Conservation (phyloP, 2,797 vertebrate genomes). For the Podarcis lilfordi region DNA sequence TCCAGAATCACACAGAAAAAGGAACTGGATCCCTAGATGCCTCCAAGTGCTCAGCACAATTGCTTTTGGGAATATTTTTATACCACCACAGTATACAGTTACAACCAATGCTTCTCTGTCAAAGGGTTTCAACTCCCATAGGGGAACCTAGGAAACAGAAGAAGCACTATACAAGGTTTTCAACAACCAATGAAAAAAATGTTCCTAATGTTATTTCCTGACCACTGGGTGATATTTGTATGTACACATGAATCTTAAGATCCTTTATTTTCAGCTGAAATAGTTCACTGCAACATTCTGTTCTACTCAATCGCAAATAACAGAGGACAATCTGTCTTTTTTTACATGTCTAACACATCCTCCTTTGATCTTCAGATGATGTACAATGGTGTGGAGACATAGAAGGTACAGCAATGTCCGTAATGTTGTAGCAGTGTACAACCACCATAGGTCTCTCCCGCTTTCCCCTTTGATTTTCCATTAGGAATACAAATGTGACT, state of each 20-base stretch:
- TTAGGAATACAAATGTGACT: slow-evolving; percentile 26
- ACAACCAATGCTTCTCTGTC: neutral
- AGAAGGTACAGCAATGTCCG: neutral
- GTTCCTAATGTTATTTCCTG: neutral
- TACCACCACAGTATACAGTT: neutral
- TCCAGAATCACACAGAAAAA: neutral
- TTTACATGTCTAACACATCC: neutral
- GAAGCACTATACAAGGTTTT: neutral
- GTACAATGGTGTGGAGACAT: neutral
- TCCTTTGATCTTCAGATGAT: slow-evolving; percentile 21
- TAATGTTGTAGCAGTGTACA: neutral
- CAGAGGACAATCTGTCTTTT: neutral
- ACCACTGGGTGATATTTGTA: neutral
- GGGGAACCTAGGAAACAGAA: neutral
- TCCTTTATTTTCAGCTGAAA: slow-evolving; percentile 2
- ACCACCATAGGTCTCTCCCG: neutral
- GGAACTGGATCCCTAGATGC: neutral
- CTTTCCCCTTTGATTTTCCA: slow-evolving; percentile 28
- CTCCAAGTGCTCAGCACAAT: neutral
- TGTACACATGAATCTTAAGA: neutral
- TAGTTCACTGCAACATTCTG: neutral
- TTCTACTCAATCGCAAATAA: neutral
- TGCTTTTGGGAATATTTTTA: neutral
- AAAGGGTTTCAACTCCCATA: too few species aligned
- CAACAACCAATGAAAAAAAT: neutral